Base-by-base conservation (phyloP, 35 echinoderm and acorn worm species). In the Anneissia japonica region DNA sequence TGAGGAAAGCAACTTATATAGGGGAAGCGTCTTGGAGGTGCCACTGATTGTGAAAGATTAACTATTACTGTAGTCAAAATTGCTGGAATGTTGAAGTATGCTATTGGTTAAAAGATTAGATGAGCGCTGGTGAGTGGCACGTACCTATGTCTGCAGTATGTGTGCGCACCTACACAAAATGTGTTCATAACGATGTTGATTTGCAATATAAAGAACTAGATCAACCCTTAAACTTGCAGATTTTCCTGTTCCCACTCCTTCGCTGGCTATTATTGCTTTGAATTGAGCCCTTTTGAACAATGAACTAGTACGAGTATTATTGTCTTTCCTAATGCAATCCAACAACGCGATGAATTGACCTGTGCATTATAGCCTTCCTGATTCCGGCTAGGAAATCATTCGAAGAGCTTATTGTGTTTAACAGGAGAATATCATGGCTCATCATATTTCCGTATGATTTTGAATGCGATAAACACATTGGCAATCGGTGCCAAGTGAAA, bases 221-320 rank as follows among this genome's bases (percentile, higher is more conserved):
- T 64, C 11, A 23, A 64, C 26, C 51, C 19, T 64, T 64, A 64
- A 64, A 23, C 26, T 64, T 64, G 19, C 51, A 19, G n/a, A 64
- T 64, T 64, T 64, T 64, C 51, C 51, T 64, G 51, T 64, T 64
- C 51, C 51, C 51, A 64, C 51, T 64, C 51, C 51, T 64, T 64
- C 51, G 51, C 51, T 23, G 5, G 51, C 51, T 64, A 64, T 64
- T 64, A 64, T 64, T 23, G 21, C 51, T 64, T 64, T 64, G n/a
- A 64, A 64, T 64, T 64, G 51, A 64, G 51, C 51, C 21, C 40
- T 23, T 19, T 19, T 64, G 51, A 64, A 64, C 51, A 64, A 64
- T 64, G 51, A 64, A 64, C 10, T 19, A 26, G 1, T 9, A 1
- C 1, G 11, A 2, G 7, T 16, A 16, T 64, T 16, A 16, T 64